A percentile compares a stretch with the other conserved stretches of the same genome.
Evolutionary conservation across 2,888 invertebrate species (phyloP).

Genomic region (Helleia helle): DNA sequence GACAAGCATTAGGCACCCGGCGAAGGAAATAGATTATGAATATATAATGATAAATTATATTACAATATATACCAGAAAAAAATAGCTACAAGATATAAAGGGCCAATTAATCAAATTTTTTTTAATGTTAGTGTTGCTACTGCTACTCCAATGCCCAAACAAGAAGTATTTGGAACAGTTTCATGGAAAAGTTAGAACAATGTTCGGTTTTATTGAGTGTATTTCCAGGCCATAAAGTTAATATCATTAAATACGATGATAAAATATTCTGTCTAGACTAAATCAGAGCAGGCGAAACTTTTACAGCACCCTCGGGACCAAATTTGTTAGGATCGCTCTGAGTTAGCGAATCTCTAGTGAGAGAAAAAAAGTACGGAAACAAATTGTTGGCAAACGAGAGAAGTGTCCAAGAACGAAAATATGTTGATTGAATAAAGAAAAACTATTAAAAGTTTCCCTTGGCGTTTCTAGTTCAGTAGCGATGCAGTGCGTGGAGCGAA

Average conservation of each 20-base stretch:
- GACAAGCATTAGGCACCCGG: too few relatives aligned
- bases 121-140: too few relatives aligned
- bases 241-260: constrained; percentile 26
- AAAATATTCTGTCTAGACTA: constrained; percentile 49
- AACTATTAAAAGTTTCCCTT: constrained; percentile 67
- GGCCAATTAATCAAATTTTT: too few relatives aligned
- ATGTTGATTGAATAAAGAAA: constrained; percentile 73
- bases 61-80: too few relatives aligned
- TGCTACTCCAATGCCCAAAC: too few relatives aligned
- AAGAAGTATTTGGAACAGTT: too few relatives aligned
- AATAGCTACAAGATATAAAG: too few relatives aligned
- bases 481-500: constrained; percentile 37
- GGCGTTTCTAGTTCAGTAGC: constrained; percentile 50
- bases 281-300: constrained; percentile 43
- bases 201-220: constrained; percentile 9
- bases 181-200: neutral
- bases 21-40: too few relatives aligned
- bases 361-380: constrained; percentile 60
- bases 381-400: constrained; percentile 66
- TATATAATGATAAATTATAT: too few relatives aligned
- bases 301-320: constrained; percentile 50
- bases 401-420: constrained; percentile 68
- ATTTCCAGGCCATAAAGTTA: constrained; percentile 17
- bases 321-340: constrained; percentile 50
- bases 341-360: constrained; percentile 40